phyloP scores from a whole-genome alignment of 2,113 vertebrate genomes.

The Tympanuchus pallidicinctus region DNA sequence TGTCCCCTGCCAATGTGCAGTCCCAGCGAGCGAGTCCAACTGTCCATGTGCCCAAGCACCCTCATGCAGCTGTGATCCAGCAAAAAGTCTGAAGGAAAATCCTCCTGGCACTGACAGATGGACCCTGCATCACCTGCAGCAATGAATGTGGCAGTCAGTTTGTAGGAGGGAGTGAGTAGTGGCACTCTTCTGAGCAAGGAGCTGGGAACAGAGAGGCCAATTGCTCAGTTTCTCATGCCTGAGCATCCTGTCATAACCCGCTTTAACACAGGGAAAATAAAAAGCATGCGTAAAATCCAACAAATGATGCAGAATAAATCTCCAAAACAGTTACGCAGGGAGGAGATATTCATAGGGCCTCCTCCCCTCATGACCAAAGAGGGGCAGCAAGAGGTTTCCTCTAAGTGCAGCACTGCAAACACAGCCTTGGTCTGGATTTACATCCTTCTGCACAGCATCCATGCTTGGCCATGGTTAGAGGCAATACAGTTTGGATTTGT shows the following conservation, averaged over 20 bases:
- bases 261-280: not conserved
- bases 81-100: not conserved
- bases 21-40: accelerated
- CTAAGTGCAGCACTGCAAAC: accelerated
- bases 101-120: accelerated
- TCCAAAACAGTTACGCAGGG: not conserved
- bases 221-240: not conserved
- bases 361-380: not conserved
- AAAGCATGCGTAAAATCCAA: not conserved
- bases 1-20: not conserved
- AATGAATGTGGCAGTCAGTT: not conserved
- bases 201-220: not conserved
- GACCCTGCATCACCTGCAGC: not conserved
- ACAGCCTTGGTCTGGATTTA: not conserved
- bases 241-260: not conserved
- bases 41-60: accelerated
- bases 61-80: accelerated
- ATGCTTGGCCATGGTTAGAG: not conserved
- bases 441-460: not conserved
- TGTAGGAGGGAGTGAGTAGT: slow-evolving; percentile 23
- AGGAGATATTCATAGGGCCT: not conserved
- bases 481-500: not conserved
- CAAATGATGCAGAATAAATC: not conserved
- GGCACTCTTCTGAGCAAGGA: not conserved
- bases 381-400: not conserved